Base-by-base conservation (phyloP, 2,797 vertebrate genomes). In the Eulemur coronatus region DNA sequence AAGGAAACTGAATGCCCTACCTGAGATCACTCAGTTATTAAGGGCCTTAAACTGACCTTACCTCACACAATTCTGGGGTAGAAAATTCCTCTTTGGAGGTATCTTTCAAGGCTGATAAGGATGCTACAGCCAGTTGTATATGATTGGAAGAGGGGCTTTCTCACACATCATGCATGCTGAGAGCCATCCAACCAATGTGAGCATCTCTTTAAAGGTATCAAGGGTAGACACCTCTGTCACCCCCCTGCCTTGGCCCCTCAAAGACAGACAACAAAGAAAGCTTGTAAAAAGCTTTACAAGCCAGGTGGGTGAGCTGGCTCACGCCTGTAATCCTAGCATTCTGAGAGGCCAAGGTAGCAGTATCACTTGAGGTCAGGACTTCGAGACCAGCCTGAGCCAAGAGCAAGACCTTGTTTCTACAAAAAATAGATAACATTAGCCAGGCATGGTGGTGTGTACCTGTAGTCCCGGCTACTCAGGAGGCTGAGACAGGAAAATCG, bases 111-210 rank as follows among this genome's bases (percentile, higher is more conserved):
- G 61, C 38, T 69, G 17, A 55, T 18, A 70, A 88, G 22, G 57
- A 43, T 9, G 55, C 48, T 28, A 15, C 28, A 33, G 18, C 48
- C 69, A 38, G 18, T 35, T 11, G 15, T 35, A 2, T 13, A n/a
- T 9, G 8, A 8, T 2, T 11, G 0, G 33, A 57, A 43, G 46
- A 35, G 12, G 3, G 72, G 26, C n/a, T 80, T 46, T 57, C 38
- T 79, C 30, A 61, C n/a, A 12, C 0, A 26, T 0, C 1, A 0
- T 26, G n/a, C 3, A 50, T 30, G 63, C 48, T 0, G 17, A 35
- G 13, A 48, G 52, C 35, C 84, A 38, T 6, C 43, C 63, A 55
- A 50, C 65, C 17, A 1, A 17, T 1, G 1, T 2, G 14, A 61
- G 65, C 0, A 5, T 30, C 30, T 65, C 46, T 22, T 7, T n/a